phyloP scores from a whole-genome alignment of 1,140 invertebrate genomes.

The Drosophila gunungcola region DNA sequence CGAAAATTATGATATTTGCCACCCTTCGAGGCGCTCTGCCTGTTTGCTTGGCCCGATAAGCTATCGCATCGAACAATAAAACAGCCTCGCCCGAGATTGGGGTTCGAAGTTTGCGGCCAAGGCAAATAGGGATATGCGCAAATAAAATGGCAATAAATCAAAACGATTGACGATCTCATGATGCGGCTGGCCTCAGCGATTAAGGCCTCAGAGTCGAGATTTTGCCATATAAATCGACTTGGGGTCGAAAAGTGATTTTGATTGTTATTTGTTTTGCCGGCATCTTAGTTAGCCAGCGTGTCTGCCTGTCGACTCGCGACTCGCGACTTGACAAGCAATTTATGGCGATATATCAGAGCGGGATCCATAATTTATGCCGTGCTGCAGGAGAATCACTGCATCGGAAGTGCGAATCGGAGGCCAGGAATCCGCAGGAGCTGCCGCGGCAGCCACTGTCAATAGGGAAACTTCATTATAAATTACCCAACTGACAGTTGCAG shows the following conservation, averaged over 20 bases:
- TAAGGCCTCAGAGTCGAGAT: conserved; percentile 71
- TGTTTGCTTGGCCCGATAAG: conserved; percentile 56
- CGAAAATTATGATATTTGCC: conserved; percentile 75
- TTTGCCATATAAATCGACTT: conserved; percentile 74
- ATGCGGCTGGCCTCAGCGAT: conserved; percentile 72
- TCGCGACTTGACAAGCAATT: conserved; percentile 50
- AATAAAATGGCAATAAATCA: conserved; percentile 83
- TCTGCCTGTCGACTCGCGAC: not conserved
- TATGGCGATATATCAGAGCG: conserved; percentile 44
- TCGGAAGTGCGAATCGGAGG: conserved; percentile 48
- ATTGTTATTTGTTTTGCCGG: conserved; percentile 75
- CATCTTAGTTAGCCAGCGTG: conserved; percentile 35
- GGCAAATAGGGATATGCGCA: conserved; percentile 80
- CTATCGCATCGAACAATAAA: conserved; percentile 83
- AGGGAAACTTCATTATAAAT: conserved; percentile 78
- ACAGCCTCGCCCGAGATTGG: conserved; percentile 49
- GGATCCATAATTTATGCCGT: conserved; percentile 68
- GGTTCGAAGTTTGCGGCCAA: conserved; percentile 30
- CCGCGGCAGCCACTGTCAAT: conserved; percentile 59
- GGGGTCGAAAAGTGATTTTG: conserved; percentile 80
- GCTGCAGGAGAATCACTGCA: conserved; percentile 75
- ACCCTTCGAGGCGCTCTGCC: conserved; percentile 8
- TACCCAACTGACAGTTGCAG: conserved; percentile 68
- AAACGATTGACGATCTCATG: conserved; percentile 79
- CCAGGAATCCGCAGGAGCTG: not conserved